Conservation (phyloP, 2,888 invertebrate genomes). For the Drosophila nr. medialis region DNA sequence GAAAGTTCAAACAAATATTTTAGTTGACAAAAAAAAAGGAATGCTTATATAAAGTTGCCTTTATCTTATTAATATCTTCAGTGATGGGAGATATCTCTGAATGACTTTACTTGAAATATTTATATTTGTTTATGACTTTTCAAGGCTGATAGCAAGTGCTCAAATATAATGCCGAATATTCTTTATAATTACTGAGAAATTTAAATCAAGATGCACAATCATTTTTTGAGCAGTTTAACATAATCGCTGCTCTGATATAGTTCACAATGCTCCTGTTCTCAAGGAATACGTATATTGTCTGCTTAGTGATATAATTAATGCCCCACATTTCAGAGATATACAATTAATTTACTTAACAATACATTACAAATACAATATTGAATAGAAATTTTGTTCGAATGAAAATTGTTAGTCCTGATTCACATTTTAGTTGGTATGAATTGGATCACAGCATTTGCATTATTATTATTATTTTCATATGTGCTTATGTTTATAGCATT, state of each 20-base stretch:
- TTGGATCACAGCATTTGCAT: constrained; percentile 14
- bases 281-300: constrained; percentile 14
- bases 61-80: not conserved
- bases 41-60: not conserved
- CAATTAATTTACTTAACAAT: not conserved
- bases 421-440: not conserved
- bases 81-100: not conserved
- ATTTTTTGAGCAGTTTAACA: constrained; percentile 10
- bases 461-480: constrained; percentile 1
- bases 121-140: constrained; percentile 5
- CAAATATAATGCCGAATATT: constrained; percentile 16
- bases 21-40: too few species aligned
- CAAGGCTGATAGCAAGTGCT: constrained; percentile 4
- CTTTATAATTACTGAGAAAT: constrained; percentile 9
- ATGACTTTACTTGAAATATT: constrained; percentile 2
- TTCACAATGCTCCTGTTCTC: constrained; percentile 13
- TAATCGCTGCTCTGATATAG: not conserved
- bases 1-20: too few species aligned
- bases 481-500: constrained; percentile 52
- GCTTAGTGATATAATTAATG: not conserved
- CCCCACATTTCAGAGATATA: not conserved
- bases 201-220: not conserved
- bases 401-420: not conserved
- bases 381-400: not conserved
- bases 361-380: not conserved